A percentile compares a stretch with the other conserved stretches of the same genome.
Evolutionary conservation across 2,113 vertebrate genomes (phyloP).

Genomic region (Sigmodon hispidus): DNA sequence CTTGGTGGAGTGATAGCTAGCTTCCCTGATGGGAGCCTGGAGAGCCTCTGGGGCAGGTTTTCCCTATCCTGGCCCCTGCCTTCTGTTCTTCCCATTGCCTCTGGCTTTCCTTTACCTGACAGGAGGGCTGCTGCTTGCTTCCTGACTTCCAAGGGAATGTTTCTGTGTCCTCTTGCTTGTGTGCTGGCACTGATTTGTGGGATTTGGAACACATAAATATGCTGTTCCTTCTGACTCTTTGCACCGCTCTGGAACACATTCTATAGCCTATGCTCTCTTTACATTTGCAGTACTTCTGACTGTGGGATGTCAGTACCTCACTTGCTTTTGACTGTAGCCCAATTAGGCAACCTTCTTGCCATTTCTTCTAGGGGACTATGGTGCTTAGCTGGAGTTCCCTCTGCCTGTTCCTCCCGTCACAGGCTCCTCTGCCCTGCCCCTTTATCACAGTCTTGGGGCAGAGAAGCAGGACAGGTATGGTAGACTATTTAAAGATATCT

Average conservation of each 20-base stretch:
- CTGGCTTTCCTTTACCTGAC: background rate
- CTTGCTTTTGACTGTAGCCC: background rate
- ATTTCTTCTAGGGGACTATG: no score
- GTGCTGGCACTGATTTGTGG: background rate
- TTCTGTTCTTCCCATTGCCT: fast-evolving
- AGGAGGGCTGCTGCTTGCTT: background rate
- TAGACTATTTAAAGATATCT: background rate
- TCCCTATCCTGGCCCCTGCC: background rate
- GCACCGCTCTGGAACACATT: background rate
- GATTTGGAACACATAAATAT: fast-evolving
- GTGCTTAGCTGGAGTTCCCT: fast-evolving
- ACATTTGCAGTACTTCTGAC: background rate
- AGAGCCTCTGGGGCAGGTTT: background rate
- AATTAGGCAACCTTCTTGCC: fast-evolving
- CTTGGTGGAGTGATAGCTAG: background rate
- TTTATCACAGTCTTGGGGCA: background rate
- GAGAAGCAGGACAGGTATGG: background rate
- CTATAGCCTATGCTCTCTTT: background rate
- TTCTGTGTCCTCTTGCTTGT: background rate
- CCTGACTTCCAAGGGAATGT: background rate
- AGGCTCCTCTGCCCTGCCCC: background rate
- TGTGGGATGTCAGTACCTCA: background rate
- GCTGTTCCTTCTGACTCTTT: background rate
- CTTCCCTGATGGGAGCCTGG: background rate
- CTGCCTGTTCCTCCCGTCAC: background rate